Evolutionary conservation across 2,113 vertebrate genomes (phyloP).

Genomic region (Sigmodon hispidus): DNA sequence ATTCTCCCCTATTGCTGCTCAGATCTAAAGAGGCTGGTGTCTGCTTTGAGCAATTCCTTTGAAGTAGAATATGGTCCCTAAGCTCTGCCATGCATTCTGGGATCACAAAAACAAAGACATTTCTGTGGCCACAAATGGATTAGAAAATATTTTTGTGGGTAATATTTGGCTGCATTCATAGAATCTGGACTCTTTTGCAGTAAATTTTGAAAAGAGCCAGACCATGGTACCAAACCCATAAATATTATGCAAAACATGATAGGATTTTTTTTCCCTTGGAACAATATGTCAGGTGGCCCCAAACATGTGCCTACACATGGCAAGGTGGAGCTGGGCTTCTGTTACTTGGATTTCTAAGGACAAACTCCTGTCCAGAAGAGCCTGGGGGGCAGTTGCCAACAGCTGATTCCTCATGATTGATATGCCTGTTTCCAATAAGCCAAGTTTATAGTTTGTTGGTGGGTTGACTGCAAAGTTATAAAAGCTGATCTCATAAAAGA

Average conservation of each 20-base stretch:
- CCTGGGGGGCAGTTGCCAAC: neutral
- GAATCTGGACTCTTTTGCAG: constrained; percentile 14
- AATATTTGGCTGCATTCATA: constrained; percentile 18
- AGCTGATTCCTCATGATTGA: constrained; percentile 6
- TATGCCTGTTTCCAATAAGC: constrained; percentile 81
- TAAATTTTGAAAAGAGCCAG: neutral
- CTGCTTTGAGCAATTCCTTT: constrained; percentile 38
- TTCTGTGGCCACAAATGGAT: constrained; percentile 48
- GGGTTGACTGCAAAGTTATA: constrained; percentile 71
- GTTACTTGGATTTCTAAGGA: neutral
- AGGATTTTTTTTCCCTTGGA: neutral
- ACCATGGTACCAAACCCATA: neutral
- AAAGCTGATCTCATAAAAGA: constrained; percentile 77
- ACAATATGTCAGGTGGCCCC: neutral
- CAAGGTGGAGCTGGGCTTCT: neutral
- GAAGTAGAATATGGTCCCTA: constrained; percentile 17
- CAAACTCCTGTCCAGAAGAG: neutral
- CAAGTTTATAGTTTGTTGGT: constrained; percentile 79
- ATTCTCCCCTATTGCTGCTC: neutral
- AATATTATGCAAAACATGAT: neutral
- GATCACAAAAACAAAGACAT: constrained; percentile 40
- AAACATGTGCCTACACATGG: neutral
- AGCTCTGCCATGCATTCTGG: neutral
- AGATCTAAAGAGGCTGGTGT: neutral
- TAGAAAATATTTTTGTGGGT: constrained; percentile 46